Evolutionary conservation across 2,113 vertebrate species (phyloP), one percentile per base, ranked within the genome.

Genomic region (Sylvilagus bachmani): DNA sequence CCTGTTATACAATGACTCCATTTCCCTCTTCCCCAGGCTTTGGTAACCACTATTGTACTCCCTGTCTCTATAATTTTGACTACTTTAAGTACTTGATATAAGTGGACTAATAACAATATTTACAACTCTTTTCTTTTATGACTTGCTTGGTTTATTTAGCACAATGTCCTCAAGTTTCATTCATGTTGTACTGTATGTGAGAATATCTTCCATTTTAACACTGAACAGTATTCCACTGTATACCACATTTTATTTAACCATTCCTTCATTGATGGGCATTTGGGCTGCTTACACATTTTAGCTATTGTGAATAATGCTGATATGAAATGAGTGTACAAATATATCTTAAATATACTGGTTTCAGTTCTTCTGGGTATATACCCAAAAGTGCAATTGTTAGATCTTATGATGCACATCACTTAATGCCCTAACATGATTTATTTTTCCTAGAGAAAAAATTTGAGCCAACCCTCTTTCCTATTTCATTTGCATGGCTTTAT

Each of bases 361-460:
- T 84, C 7, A 25, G 5, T 25, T 24, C 82, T 53, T 51, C 31
- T 69, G 38, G 44, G 29, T 53, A 69, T 69, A 24, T 67, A n/a
- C 21, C 31, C 64, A 69, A 19, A 84, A 84, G 82, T 69, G 29
- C 17, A 53, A 84, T 53, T 69, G 21, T 10, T 69, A 31, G 21
- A 84, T 69, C 17, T 78, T 78, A 55, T 67, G 71, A 89, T 19
- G 78, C 1, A 80, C 11, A 53, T 19, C 31, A 36, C 17, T 86
- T 95, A 90, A 51, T 90, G 79, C 10, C 10, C 49, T 71, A 49
- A 21, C n/a, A 87, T 2, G 84, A 61, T 83, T 79, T 66, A 22
- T 31, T 3, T 75, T 93, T 92, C 71, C 82, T 94, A 64, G 61
- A 67, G n/a, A 81, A 93, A 49, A 83, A 49, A 66, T 71, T 13